Evolutionary conservation across 1,140 invertebrate species (phyloP), one percentile per base, ranked within the genome.

Genomic region (Branchinecta lynchi): DNA sequence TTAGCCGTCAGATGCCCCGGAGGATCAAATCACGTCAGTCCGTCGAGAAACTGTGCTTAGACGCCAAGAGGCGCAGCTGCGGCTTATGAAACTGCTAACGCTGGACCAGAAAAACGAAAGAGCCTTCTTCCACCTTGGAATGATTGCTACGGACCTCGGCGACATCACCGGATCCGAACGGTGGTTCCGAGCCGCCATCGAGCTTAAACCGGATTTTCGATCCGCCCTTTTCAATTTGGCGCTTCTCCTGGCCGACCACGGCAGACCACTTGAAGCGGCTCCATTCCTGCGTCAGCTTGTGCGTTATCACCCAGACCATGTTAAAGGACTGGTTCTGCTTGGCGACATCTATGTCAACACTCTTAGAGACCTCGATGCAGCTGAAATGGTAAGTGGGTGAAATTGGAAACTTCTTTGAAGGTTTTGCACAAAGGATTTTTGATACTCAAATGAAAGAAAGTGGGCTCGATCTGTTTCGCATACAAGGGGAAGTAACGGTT

Each of bases 271-370:
- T 7, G 93, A 97, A 77, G 93, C 94, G 0, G 89, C 92, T 10
- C 92, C 92, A 0, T 95, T 93, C 77, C 81, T 98, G 0, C 91
- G 93, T 77, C 92, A 94, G 75, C 81, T 97, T 3, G 88, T 97
- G 32, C 84, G 90, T 72, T 86, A 91, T 76, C 89, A 97, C 81
- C 92, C 93, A 0, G 89, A 95, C 77, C 94, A 98, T 77, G 86
- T 92, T 0, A 98, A 98, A 81, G 94, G 92, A 20, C 80, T 96
- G 9, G 95, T 97, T 72, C 81, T 98, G 17, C 81, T 97, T 7
- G 94, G 94, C 15, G 95, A 98, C 77, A 95, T 98, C 74, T 96
- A 96, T 78, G 93, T 98, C 60, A 98, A 97, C 78, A 89, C 89
- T 72, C 88, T 96, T 73, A 96, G 96, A 77, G 92, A 98, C 79